Evolutionary conservation across 2,113 vertebrate species (phyloP), one percentile per base, ranked within the genome.

Genomic region (Nematolebias whitei): DNA sequence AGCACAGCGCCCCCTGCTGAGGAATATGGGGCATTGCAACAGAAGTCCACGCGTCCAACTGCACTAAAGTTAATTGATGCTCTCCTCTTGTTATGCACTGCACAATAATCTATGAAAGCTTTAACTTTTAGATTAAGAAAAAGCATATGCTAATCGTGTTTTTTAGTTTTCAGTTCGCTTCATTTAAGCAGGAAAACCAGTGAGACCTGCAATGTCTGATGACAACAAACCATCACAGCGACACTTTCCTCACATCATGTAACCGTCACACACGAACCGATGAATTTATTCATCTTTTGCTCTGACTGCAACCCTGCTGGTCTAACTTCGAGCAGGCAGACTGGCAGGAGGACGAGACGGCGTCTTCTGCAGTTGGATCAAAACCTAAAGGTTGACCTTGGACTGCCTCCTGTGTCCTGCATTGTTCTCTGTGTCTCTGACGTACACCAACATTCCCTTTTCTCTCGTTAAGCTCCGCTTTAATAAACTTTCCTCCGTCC

Each of bases 401-500:
- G 59, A 64, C 38, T 22, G 71, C 60, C 79, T 84, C 82, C 80
- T 79, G 80, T 76, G 63, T 83, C 58, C 43, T 64, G 67, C 78
- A 90, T 90, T 90, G 88, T 90, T 90, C 74, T 81, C 50, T 19
- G 12, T 35, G 49, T 68, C 74, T 79, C 83, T 90, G 86, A 90
- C 88, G 88, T 71, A 88, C 78, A 71, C 50, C 56, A 68, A 22
- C 32, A 35, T 70, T 77, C 76, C 77, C 83, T 79, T 78, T 78
- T 85, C 71, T 85, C 68, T 77, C 78, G 80, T 80, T 84, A 67
- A 83, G 82, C 67, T 52, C 44, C 61, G 58, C 72, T 88, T 83
- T 72, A 80, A 32, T 44, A 41, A 84, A 85, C 55, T 66, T 79
- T 74, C 70, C 75, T 64, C 71, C 65, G 64, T 57, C 70, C 51